These are phyloP conservation scores for Leptestheria dahalacensis DNA, from an alignment of 1,140 invertebrate genomes.

Conservation along the genomic window DNA sequence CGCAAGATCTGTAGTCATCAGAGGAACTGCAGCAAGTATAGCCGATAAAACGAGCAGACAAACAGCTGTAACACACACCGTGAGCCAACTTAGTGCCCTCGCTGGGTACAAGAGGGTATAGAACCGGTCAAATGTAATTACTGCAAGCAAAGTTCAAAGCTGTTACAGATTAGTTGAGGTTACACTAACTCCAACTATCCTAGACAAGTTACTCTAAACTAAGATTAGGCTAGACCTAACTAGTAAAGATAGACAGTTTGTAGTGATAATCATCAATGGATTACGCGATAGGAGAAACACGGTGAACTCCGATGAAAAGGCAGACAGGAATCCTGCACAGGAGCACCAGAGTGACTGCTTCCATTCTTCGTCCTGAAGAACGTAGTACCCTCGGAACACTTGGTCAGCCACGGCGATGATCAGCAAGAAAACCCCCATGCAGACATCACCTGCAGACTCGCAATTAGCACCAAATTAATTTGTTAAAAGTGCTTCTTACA, in stretches of 20 bases:
- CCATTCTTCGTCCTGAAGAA: constrained; percentile 35
- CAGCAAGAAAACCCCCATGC: constrained; percentile 39
- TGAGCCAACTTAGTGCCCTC: no score
- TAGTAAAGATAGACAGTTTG: neutral
- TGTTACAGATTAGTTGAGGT: no score
- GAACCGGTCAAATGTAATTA: no score
- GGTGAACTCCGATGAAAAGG: constrained; percentile 46
- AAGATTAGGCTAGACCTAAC: neutral
- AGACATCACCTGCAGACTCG: constrained; percentile 37
- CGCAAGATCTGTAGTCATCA: no score
- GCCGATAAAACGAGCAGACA: no score
- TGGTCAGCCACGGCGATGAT: constrained; percentile 36
- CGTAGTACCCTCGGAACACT: constrained; percentile 37
- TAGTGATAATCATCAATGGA: neutral
- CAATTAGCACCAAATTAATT: no score
- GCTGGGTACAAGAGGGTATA: no score
- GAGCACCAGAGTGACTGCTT: constrained; percentile 34
- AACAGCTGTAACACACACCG: no score
- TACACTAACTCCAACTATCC: no score
- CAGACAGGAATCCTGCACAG: constrained; percentile 44
- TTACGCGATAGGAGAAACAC: constrained; percentile 40
- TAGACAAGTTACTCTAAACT: no score
- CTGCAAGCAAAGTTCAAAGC: no score
- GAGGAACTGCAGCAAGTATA: no score
- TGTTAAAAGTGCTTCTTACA: constrained; percentile 45